Evolutionary conservation across 2,797 vertebrate genomes (phyloP), one percentile per base, ranked within the genome.

Genomic region (Gallinago stenura): DNA sequence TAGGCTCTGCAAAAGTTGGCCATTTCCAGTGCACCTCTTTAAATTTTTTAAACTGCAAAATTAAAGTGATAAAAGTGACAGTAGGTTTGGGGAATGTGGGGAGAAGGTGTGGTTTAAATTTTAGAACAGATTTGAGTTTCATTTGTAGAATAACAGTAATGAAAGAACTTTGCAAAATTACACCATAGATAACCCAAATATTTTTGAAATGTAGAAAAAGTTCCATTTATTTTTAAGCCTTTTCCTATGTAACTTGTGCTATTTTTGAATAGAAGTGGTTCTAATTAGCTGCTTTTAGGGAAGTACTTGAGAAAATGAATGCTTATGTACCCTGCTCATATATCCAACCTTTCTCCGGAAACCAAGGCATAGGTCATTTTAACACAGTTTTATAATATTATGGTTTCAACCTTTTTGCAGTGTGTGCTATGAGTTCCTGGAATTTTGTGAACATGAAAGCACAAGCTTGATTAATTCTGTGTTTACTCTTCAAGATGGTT

Each of bases 391-490:
- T 88, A 3, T 62, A 56, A 62, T 81, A 81, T 78, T 72, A 22
- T 14, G 5, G 75, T 46, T 89, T 93, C 90, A 96, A 89, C 61
- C 5, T 83, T 48, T 85, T 90, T 57, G 58, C 69, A 89, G 60
- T 58, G 53, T 35, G 60, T 61, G 20, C 35, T 66, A 35, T 5
- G 33, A 86, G 21, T 81, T 46, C 61, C 41, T 90, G 91, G 65
- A 90, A 57, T 86, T 84, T 39, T 95, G 85, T 91, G 84, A 87
- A 86, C 84, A 93, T 46, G 30, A 72, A 87, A 48, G 64, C 84
- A 50, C 64, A 66, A 83, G 61, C 31, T 57, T 92, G 57, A 95
- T 96, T 96, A 97, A 71, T 66, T 91, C 96, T 5, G 45, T 95
- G 90, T 91, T 96, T 96, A 93, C 72, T 91, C 62, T 93, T 88